Percentiles rank a stretch among this genome's conserved stretches.
Conservation (phyloP, 2,797 vertebrate species). For the Cryptoblepharus egeriae region DNA sequence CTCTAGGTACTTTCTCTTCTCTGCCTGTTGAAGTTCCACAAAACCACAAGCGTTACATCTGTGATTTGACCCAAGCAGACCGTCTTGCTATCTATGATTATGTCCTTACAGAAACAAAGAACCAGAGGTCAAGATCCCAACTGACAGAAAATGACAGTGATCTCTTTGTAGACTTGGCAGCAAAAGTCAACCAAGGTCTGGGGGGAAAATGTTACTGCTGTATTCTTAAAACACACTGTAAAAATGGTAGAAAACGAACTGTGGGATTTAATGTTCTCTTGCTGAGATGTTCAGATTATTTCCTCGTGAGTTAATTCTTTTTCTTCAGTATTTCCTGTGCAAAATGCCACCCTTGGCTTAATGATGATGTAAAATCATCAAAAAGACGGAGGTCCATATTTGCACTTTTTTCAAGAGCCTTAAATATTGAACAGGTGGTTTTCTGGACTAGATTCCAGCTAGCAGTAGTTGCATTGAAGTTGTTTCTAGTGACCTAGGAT, state of each 20-base stretch:
- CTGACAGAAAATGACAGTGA: constrained; percentile 85
- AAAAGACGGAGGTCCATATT: neutral
- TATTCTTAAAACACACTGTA: neutral
- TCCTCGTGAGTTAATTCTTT: neutral
- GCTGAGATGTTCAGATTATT: neutral
- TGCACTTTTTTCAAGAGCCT: neutral
- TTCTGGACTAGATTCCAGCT: neutral
- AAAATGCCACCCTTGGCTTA: neutral
- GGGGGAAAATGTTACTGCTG: constrained; percentile 1
- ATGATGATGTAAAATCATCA: neutral
- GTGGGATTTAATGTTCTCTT: neutral
- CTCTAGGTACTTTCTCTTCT: constrained; percentile 85
- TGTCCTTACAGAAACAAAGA: constrained; percentile 80
- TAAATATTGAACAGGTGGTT: neutral
- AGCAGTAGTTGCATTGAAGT: neutral
- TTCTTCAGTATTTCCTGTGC: neutral
- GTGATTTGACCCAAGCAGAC: constrained; percentile 92
- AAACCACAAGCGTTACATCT: constrained; percentile 88
- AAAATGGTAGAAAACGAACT: neutral
- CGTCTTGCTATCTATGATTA: constrained; percentile 92
- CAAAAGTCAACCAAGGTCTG: constrained; percentile 92
- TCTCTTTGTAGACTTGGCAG: constrained; percentile 94
- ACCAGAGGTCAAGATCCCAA: constrained; percentile 76
- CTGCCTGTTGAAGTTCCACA: constrained; percentile 88
- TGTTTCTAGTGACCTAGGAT: too few relatives aligned